Conservation (phyloP, 2,888 invertebrate genomes). For the Epinotia nisella region DNA sequence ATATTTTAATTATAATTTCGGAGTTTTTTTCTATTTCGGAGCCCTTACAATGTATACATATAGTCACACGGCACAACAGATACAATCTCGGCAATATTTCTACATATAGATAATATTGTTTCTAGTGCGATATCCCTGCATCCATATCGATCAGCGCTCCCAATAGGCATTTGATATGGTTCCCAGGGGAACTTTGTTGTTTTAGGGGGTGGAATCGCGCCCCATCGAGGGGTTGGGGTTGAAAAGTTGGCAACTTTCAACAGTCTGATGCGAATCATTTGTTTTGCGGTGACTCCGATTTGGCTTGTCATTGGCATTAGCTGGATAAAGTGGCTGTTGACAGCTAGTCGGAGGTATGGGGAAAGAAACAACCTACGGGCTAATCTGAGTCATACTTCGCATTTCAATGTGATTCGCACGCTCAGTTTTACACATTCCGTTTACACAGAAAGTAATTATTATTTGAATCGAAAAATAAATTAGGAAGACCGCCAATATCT, state of each 20-base stretch:
- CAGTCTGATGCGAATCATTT: conserved; percentile 12
- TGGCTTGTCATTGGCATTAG: background rate
- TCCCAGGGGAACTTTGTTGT: conserved; percentile 23
- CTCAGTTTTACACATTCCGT: too few relatives aligned
- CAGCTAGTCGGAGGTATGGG: background rate
- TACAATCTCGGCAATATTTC: conserved; percentile 7
- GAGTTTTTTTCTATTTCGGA: background rate
- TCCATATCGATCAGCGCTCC: conserved; percentile 18
- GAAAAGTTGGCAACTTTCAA: conserved; percentile 11
- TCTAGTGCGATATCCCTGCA: conserved; percentile 6
- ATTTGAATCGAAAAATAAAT: too few relatives aligned
- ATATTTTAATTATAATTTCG: too few relatives aligned
- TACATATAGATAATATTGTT: conserved; percentile 21
- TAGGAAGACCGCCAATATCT: too few relatives aligned
- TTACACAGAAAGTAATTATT: too few relatives aligned
- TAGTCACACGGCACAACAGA: conserved; percentile 4
- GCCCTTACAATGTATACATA: too few relatives aligned
- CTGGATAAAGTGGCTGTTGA: conserved; percentile 11
- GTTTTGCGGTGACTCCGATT: conserved; percentile 6
- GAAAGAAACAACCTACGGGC: background rate
- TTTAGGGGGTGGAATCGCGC: conserved; percentile 4
- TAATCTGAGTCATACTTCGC: background rate
- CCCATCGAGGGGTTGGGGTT: background rate
- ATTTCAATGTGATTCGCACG: background rate
- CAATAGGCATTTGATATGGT: conserved; percentile 21